Evolutionary conservation across 53 echinoderm and acorn worm genomes (phyloP), one percentile per base, ranked within the genome.

Genomic region (Stichopus horrens): DNA sequence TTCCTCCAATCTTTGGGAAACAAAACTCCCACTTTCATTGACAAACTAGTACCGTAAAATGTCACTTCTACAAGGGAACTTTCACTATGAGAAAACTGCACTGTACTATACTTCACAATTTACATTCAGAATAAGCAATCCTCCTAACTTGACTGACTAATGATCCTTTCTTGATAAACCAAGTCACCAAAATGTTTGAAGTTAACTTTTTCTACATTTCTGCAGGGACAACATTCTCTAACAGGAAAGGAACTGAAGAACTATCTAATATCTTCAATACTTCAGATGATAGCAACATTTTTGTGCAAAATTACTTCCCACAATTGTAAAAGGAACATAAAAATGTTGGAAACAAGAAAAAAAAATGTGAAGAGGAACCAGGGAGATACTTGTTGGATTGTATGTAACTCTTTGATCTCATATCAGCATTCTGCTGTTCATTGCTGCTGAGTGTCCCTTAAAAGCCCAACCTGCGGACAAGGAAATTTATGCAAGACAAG

Each of bases 401-500:
- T 19, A 56, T 21, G 56, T 81, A 52, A 23, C 75, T 75, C 23
- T 75, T 21, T 57, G n/a, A 81, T 18, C 19, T 81, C 58, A 80
- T 80, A 68, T 78, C 87, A 80, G 88, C 80, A 57, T 81, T 88
- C 74, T 75, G 76, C 80, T 73, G 83, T 88, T 88, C 79, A 83
- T 88, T 86, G 87, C 54, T 57, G 71, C 88, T 82, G 75, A 76
- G 82, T 88, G 91, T 74, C 60, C 63, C 75, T 18, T 7, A 19
- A 6, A 76, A 84, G 21, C 23, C 53, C 77, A 76, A 81, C 83
- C 94, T 94, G 91, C 78, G 79, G 91, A 74, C 84, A 91, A 94
- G 83, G 81, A 90, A 94, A 92, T 90, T 94, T 88, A 87, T 87
- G 88, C 92, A 86, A 86, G 74, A 91, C 76, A 90, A 86, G 68